Percentiles rank a stretch among this genome's conserved stretches.
These are phyloP conservation scores for Latheticus oryzae DNA, from an alignment of 2,888 invertebrate genomes.

Conservation along the genomic window DNA sequence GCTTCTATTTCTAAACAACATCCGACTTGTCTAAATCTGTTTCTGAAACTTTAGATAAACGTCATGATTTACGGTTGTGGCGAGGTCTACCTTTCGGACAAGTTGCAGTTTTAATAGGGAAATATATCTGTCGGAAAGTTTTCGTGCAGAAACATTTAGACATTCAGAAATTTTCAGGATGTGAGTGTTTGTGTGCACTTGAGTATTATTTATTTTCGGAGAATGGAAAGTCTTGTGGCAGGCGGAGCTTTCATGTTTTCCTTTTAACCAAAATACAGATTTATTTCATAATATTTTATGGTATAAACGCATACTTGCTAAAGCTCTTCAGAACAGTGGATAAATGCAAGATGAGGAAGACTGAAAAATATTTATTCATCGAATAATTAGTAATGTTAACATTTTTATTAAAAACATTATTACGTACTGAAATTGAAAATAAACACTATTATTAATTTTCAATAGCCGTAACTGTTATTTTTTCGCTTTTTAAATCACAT, in stretches of 20 bases:
- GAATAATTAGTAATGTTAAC: no score
- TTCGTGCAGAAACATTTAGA: no score
- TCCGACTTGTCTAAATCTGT: slow-evolving; percentile 32
- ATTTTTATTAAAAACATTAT: no score
- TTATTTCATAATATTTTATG: slow-evolving; percentile 48
- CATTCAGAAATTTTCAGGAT: no score
- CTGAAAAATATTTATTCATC: no score
- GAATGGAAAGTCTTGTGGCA: slow-evolving; percentile 8
- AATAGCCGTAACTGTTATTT: no score
- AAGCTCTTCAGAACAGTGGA: no score
- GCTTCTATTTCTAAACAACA: slow-evolving; percentile 15
- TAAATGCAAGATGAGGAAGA: no score
- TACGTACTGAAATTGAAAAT: no score
- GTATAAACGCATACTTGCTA: slow-evolving; percentile 42
- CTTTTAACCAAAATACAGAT: slow-evolving; percentile 46
- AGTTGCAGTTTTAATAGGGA: slow-evolving; percentile 14
- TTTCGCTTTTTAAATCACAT: no score
- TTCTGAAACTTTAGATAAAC: slow-evolving; percentile 29
- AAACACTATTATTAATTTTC: no score
- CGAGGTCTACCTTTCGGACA: slow-evolving; percentile 16
- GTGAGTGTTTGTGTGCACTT: slow-evolving; percentile 10
- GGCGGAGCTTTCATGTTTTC: slow-evolving; percentile 39
- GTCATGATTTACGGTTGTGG: slow-evolving; percentile 24
- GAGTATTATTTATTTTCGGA: slow-evolving; percentile 20
- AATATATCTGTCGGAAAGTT: slow-evolving; percentile 18